Evolutionary conservation across 2,797 vertebrate species (phyloP).

Genomic region (Sebastolobus altivelis): DNA sequence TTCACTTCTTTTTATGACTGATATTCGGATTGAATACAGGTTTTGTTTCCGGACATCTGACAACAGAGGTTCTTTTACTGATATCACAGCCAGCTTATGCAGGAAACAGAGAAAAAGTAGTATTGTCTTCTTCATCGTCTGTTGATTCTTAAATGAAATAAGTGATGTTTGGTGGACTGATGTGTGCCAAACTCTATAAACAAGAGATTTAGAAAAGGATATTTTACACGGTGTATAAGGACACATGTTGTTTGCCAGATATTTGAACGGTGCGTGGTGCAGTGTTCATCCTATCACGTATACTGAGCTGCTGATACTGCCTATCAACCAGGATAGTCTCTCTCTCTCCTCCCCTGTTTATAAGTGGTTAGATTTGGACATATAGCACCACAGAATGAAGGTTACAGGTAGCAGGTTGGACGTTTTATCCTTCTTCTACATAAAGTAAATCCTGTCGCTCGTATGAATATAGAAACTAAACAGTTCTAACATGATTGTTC

Average conservation of each 20-base stretch:
- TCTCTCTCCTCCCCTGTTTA: neutral
- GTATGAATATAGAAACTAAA: constrained; percentile 1
- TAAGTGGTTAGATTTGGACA: neutral
- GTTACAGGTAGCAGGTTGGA: neutral
- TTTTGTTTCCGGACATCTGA: neutral
- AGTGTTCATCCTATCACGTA: neutral
- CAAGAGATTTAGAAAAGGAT: neutral
- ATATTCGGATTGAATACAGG: neutral
- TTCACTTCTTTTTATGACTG: neutral
- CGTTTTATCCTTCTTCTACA: neutral
- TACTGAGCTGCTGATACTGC: neutral
- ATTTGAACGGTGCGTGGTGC: neutral
- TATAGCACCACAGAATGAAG: neutral
- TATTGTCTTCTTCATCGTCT: neutral
- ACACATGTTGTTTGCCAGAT: neutral
- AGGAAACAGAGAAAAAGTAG: neutral
- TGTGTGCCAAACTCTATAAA: neutral
- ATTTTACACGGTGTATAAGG: neutral
- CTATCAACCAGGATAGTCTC: neutral
- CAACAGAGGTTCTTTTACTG: neutral
- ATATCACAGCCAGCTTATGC: neutral
- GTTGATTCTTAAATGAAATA: neutral
- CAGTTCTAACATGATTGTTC: constrained; percentile 8
- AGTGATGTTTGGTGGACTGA: neutral
- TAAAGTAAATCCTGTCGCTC: neutral